phyloP scores from a whole-genome alignment of 1,140 invertebrate genomes.

The Temnothorax curvispinosus region DNA sequence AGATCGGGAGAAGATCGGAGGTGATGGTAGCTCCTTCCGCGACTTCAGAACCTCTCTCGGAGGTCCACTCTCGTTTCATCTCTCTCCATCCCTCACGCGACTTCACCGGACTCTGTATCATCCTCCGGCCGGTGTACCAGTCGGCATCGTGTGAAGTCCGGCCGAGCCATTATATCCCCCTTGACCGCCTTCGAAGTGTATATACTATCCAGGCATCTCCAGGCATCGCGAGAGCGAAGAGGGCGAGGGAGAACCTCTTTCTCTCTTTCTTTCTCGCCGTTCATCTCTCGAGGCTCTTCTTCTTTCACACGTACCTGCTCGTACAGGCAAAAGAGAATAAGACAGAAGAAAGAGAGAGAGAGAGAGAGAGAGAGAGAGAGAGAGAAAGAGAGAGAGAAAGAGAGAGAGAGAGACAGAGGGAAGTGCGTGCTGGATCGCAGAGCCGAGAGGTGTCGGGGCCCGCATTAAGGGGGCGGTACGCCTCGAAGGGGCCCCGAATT shows the following conservation, averaged over 20 bases:
- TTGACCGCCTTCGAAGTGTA: conserved; percentile 80
- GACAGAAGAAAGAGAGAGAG: conserved; percentile 71
- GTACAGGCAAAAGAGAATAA: conserved; percentile 41
- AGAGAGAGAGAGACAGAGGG: conserved; percentile 73
- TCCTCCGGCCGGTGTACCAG: conserved; percentile 78
- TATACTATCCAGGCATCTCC: conserved; percentile 76
- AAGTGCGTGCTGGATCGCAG: conserved; percentile 81
- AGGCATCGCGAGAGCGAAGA: conserved; percentile 68
- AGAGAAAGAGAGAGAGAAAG: conserved; percentile 70
- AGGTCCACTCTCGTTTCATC: conserved; percentile 73
- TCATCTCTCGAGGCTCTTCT: conserved; percentile 57
- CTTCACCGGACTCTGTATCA: conserved; percentile 80
- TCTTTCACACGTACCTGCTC: conserved; percentile 59
- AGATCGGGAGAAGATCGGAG: conserved; percentile 31
- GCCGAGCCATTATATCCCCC: conserved; percentile 84
- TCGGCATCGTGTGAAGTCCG: conserved; percentile 86
- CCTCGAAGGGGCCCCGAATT: conserved; percentile 85
- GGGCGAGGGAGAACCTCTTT: conserved; percentile 51
- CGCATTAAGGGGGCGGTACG: conserved; percentile 85
- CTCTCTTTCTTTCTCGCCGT: conserved; percentile 67
- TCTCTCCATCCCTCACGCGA: conserved; percentile 38
- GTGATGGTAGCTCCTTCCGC: conserved; percentile 67
- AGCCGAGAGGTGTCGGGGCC: conserved; percentile 83
- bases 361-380: conserved; percentile 59
- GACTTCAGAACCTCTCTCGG: conserved; percentile 72